Base-by-base conservation (phyloP, 2,888 invertebrate genomes). In the Syrphus vitripennis region DNA sequence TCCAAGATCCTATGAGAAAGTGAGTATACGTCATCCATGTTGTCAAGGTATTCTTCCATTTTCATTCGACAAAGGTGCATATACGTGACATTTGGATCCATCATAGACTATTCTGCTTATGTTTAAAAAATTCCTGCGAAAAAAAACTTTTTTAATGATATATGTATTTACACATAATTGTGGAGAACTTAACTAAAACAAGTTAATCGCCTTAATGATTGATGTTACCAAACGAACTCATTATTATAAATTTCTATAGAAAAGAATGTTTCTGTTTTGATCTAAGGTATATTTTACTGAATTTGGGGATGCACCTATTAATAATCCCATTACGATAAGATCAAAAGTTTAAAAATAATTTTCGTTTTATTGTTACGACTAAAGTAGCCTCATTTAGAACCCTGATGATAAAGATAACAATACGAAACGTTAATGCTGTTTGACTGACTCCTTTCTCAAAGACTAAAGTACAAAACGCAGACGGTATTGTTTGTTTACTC, bases 321-420 rank as follows among this genome's bases (percentile, higher is more conserved):
- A 10, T 16, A 29, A 55, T 10, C 12, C 29, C 29, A 55, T 55
- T 55, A 55, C 16, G 16, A 29, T 16, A 55, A 69, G 69, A 69
- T 50, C 57, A 29, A 31, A 53, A 42, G 72, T 16, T 55, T 12
- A 31, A 55, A 29, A 16, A 31, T 55, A 55, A 55, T 31, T 55
- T 55, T 29, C 34, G 31, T 50, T 45, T 69, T 19, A 48, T 34
- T 42, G 67, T 69, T 59, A 74, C 40, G 31, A 75, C 80, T 81
- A 61, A 69, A 75, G 75, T 45, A 53, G 42, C 4, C 42, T 42
- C 26, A 5, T 26, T n/a, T 42, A 31, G 21, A 55, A 16, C n/a
- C 29, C 29, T 53, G 29, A 31, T 16, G 53, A 50, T 50, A 50
- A 50, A 59, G 34, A 37, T 59, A 59, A 21, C 19, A 57, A 57